Evolutionary conservation across 2,113 vertebrate species (phyloP), one percentile per base, ranked within the genome.

Genomic region (Machaerirhynchus nigripectus): DNA sequence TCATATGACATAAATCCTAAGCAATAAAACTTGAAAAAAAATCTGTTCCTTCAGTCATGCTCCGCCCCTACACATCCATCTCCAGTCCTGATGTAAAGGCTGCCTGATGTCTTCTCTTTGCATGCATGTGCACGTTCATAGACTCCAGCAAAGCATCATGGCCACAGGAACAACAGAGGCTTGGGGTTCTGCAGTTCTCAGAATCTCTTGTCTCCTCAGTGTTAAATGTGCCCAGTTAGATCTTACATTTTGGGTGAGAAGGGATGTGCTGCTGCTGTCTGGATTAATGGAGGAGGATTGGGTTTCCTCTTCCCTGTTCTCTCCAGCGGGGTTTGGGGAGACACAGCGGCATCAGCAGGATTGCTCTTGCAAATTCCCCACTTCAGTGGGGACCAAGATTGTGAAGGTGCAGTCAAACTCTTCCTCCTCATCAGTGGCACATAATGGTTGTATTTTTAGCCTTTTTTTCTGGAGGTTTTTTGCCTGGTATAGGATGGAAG

Each of bases 71-170:
- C 15, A 49, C 12, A 19, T 21, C 42, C 4, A 1, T 42, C 22
- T 68, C 5, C 21, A 65, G 7, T 65, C 37, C 31, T 61, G 47
- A 18, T 57, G 18, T 19, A 10, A 56, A 61, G 28, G 13, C 47
- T 94, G 15, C 19, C 61, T 61, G 46, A 22, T 37, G 10, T 14
- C 67, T 77, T 53, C 7, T 5, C 31, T 40, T 70, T 21, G 20
- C 47, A 22, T 2, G 4, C 20, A 12, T 8, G 5, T 20, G 40
- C 42, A 16, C 1, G 1, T 65, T 91, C 49, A 24, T 2, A 49
- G 33, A 53, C 7, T 8, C 8, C 50, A 74, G 28, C 7, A 57
- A 53, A 40, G 26, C 33, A 7, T 20, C 15, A 4, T 2, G 11
- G 39, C 44, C 44, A 17, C 44, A 70, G 33, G 42, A 71, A 52